A percentile compares a stretch with the other conserved stretches of the same genome.
These are phyloP conservation scores for Marcusenius ussheri DNA, from an alignment of 2,113 vertebrate species.

Conservation along the genomic window DNA sequence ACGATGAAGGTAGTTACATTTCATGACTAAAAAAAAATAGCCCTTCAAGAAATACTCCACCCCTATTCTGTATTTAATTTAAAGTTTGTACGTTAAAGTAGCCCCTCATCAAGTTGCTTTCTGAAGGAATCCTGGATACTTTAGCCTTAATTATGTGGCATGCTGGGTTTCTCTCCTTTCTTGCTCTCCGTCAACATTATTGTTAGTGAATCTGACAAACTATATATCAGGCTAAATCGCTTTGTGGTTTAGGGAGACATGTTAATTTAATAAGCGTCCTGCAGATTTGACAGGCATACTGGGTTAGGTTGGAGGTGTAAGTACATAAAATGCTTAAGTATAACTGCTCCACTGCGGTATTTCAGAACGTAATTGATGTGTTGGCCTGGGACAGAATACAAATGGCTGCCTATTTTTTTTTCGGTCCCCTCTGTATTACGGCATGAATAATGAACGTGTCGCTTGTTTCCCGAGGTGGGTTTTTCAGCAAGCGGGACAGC, in stretches of 20 bases:
- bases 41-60: neutral
- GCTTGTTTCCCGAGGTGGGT: neutral
- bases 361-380: conserved; percentile 30
- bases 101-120: neutral
- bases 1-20: neutral
- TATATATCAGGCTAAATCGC: conserved; percentile 35
- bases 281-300: conserved; percentile 36
- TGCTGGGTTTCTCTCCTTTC: conserved; percentile 16
- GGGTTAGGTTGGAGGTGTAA: conserved; percentile 37
- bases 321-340: conserved; percentile 22
- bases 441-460: neutral
- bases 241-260: conserved; percentile 27
- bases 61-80: neutral
- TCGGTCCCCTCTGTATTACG: conserved; percentile 19
- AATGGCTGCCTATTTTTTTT: conserved; percentile 27
- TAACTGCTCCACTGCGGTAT: conserved; percentile 31
- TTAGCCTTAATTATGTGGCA: conserved; percentile 26
- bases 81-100: neutral
- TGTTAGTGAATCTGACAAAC: conserved; percentile 34
- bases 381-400: conserved; percentile 28
- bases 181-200: conserved; percentile 27
- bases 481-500: neutral
- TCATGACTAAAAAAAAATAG: neutral
- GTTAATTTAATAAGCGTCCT: conserved; percentile 41
- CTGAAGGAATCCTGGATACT: neutral